phyloP scores from a whole-genome alignment of 2,797 vertebrate species.

The Clarias laeviceps region DNA sequence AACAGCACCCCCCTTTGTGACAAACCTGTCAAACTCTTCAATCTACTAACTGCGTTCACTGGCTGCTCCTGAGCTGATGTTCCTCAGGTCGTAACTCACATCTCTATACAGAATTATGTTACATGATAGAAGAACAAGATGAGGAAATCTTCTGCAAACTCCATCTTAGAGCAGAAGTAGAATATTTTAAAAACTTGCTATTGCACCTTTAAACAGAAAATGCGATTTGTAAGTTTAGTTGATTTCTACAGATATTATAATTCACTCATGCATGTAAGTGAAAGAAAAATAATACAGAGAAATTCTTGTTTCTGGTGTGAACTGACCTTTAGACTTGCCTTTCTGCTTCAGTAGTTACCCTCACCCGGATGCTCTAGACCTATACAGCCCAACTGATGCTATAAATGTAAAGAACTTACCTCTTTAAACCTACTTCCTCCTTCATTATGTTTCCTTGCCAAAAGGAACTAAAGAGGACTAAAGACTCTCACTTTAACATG shows the following conservation, averaged over 20 bases:
- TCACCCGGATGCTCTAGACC: background rate
- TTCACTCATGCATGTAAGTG: background rate
- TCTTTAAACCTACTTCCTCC: background rate
- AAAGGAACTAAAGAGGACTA: no score
- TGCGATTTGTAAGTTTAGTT: background rate
- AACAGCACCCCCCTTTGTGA: background rate
- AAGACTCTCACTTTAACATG: background rate
- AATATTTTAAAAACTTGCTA: background rate
- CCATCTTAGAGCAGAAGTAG: background rate
- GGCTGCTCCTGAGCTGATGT: background rate
- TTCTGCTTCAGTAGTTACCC: background rate
- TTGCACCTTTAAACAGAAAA: background rate
- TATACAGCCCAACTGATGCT: background rate
- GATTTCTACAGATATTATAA: background rate
- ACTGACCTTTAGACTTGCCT: background rate
- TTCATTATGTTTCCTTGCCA: background rate
- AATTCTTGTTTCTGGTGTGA: background rate
- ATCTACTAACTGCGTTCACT: background rate
- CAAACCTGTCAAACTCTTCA: background rate
- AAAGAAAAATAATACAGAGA: background rate
- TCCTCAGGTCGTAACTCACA: background rate
- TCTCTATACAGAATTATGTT: background rate
- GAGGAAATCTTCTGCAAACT: background rate
- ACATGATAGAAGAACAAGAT: background rate
- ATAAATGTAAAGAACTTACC: background rate